These are phyloP conservation scores for Limonius californicus DNA, from an alignment of 1,140 invertebrate genomes.

Conservation along the genomic window DNA sequence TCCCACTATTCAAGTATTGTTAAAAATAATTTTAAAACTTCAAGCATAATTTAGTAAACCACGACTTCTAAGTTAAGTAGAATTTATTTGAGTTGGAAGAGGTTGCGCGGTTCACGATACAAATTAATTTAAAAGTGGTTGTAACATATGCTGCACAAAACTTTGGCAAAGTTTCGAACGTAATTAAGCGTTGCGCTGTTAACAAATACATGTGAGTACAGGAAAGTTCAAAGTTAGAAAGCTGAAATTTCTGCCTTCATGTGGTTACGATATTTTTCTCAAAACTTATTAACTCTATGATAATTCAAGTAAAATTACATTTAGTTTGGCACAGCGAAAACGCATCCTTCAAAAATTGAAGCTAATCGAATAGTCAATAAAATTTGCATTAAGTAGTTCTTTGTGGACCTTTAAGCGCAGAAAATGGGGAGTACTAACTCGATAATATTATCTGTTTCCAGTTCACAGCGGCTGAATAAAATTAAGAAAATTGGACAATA, in stretches of 20 bases:
- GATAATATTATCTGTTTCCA: conserved; percentile 15
- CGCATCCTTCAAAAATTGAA: background rate
- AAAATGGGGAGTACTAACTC: conserved; percentile 11
- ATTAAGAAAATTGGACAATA: conserved; percentile 21
- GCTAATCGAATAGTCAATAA: background rate
- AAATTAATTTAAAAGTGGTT: conserved; percentile 12
- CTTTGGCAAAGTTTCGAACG: conserved; percentile 11
- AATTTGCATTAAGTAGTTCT: background rate
- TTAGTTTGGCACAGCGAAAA: background rate
- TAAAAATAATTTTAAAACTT: too few species aligned
- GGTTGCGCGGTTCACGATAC: conserved; percentile 4
- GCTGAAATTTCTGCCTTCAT: background rate
- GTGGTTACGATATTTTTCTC: background rate
- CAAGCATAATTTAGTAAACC: too few species aligned
- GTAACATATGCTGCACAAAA: conserved; percentile 3
- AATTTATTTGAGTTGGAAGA: conserved; percentile 5
- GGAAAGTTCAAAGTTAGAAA: background rate
- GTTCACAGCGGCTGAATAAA: conserved; percentile 20
- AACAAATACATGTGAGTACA: conserved; percentile 2
- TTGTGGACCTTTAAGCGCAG: background rate
- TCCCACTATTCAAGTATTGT: too few species aligned
- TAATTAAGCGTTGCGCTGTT: conserved; percentile 9
- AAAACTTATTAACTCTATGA: background rate
- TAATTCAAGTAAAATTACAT: background rate
- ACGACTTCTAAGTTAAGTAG: too few species aligned